Evolutionary conservation across 1,140 invertebrate species (phyloP), one percentile per base, ranked within the genome.

Genomic region (Leguminivora glycinivorella): DNA sequence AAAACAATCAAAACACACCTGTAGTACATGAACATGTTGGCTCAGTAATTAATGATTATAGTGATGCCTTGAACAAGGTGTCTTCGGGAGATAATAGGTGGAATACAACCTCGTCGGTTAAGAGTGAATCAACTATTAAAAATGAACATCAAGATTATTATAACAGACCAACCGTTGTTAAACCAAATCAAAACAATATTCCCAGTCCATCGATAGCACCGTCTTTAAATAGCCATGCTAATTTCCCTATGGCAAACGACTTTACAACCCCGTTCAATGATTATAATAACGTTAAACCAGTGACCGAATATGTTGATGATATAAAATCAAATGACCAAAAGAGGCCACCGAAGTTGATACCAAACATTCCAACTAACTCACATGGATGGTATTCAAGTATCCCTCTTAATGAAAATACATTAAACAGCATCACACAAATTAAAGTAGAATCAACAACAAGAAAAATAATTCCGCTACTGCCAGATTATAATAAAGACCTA

Each of bases 211-310:
- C 72, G 10, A 68, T 76, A 67, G 19, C 72, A 14, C 73, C 80
- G n/a, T 83, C 82, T 56, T 14, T 82, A 25, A 92, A 92, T 67
- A 92, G 90, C 78, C 91, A 92, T 70, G 91, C 89, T 0, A 92
- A 92, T 81, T 92, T 92, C 75, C 91, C 89, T 22, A 86, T 92
- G 83, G 83, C 85, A 43, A 90, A 88, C 73, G 89, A 91, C 69
- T 66, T 83, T 52, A 68, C 70, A 0, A 74, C 72, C 58, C 10
- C 47, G 34, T 31, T 29, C 43, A 72, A 12, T 63, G 29, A 22
- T 12, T 67, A 70, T 19, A 71, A 79, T 7, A 47, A 68, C 68
- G 63, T 78, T 3, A 85, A 81, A 71, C 74, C 70, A 47, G 77
- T 79, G n/a, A 83, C 76, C 52, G 81, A 83, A 75, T 66, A 77